Evolutionary conservation across 2,113 vertebrate species (phyloP).

Genomic region (Axis porcinus): DNA sequence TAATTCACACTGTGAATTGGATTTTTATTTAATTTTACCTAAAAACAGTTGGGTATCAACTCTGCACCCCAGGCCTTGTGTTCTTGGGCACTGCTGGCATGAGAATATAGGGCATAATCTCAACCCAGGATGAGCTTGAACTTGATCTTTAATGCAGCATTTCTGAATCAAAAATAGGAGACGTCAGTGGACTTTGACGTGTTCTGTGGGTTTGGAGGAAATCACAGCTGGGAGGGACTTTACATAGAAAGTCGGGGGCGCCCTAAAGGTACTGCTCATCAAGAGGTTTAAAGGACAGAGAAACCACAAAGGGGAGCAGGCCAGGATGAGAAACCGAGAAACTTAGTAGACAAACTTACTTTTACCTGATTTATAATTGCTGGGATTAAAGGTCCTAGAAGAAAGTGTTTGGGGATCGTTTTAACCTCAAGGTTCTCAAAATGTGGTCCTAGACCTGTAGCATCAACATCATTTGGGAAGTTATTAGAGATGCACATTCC

Average conservation of each 20-base stretch:
- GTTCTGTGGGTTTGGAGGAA: not conserved
- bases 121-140: not conserved
- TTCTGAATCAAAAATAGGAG: not conserved
- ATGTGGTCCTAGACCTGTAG: not conserved
- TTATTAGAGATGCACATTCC: not conserved
- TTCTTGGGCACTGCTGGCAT: not conserved
- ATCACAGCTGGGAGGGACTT: not conserved
- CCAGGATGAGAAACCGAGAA: not conserved
- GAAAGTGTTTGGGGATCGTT: not conserved
- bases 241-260: not conserved
- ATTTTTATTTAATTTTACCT: not conserved
- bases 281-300: not conserved
- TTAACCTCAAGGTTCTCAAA: not conserved
- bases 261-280: accelerated
- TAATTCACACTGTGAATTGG: not conserved
- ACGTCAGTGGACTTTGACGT: not conserved
- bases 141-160: not conserved
- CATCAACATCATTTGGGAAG: not conserved
- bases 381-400: not conserved
- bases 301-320: not conserved
- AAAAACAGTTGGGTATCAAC: not conserved
- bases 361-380: not conserved
- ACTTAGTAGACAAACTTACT: not conserved
- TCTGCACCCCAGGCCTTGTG: accelerated
- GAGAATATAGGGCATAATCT: not conserved